Base-by-base conservation (phyloP, 2,113 vertebrate species). In the Muntiacus muntjak region DNA sequence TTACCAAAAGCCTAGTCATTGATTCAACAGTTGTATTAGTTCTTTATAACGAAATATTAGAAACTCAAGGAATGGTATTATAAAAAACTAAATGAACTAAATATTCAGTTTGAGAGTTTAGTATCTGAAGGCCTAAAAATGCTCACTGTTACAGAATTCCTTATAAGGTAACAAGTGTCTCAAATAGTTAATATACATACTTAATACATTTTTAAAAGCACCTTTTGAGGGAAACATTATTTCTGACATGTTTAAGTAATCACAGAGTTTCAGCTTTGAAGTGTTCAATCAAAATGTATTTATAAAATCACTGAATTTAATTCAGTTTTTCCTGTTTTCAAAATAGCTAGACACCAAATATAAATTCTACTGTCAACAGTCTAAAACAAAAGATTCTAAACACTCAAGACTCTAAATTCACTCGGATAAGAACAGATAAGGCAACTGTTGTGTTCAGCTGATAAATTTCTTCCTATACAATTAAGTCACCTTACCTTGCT, bases 401-500 rank as follows among this genome's bases (percentile, higher is more conserved):
- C 7, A 33, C 40, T 89, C 14, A 86, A 87, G 74, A 76, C 25
- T 60, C 54, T 50, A 86, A 91, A 60, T 84, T 17, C 33, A 94
- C 15, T 86, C 50, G 57, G 47, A 4, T 11, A 67, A 64, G 50
- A 76, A 64, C 19, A 87, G 76, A 11, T 25, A 47, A 88, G 50
- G 62, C 23, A 91, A 50, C 1, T 45, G 50, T n/a, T 54, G 30
- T 28, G 28, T 40, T 83, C 26, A 43, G 36, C 7, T 87, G 47
- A 33, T 52, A 87, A 90, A 86, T 85, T 55, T 95, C 7, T 96
- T 78, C 47, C 21, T 45, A 36, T 16, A 54, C 43, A 97, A 83
- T 86, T 97, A 96, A 30, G 94, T 3, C 90, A 47, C 43, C 98
- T 97, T 99, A 99, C 99, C 99, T 99, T 99, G 93, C 98, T 97